Evolutionary conservation across 1,140 invertebrate species (phyloP).

Genomic region (Tetramorium alpestre): DNA sequence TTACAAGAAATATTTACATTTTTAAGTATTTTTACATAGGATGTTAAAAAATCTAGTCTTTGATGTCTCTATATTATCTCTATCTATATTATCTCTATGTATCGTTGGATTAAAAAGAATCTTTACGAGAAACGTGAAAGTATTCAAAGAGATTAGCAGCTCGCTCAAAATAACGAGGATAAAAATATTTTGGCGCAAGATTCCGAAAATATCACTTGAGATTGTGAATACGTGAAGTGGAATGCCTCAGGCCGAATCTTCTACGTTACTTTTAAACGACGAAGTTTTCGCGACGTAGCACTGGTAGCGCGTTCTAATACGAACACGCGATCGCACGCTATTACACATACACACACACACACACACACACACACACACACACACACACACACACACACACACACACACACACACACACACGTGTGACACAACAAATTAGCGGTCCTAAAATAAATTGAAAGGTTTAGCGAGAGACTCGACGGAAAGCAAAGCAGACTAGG

Average conservation of each 20-base stretch:
- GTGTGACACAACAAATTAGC: conserved; percentile 46
- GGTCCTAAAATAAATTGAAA: conserved; percentile 63
- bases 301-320: neutral
- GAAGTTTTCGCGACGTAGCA: neutral
- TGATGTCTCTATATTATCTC: neutral
- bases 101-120: neutral
- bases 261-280: neutral
- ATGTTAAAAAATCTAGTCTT: neutral
- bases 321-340: neutral
- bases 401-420: neutral
- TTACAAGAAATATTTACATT: conserved; percentile 5
- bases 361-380: no score
- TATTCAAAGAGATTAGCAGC: neutral
- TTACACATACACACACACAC: neutral
- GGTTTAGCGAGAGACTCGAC: conserved; percentile 53
- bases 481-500: conserved; percentile 31
- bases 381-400: neutral
- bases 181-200: neutral
- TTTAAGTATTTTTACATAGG: neutral
- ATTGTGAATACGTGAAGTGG: conserved; percentile 24
- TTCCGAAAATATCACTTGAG: neutral
- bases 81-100: neutral
- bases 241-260: neutral
- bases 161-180: neutral
- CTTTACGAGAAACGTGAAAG: neutral